Percentiles rank a stretch among this genome's conserved stretches.
phyloP scores from a whole-genome alignment of 2,797 vertebrate genomes.

The Crocidura indochinensis region DNA sequence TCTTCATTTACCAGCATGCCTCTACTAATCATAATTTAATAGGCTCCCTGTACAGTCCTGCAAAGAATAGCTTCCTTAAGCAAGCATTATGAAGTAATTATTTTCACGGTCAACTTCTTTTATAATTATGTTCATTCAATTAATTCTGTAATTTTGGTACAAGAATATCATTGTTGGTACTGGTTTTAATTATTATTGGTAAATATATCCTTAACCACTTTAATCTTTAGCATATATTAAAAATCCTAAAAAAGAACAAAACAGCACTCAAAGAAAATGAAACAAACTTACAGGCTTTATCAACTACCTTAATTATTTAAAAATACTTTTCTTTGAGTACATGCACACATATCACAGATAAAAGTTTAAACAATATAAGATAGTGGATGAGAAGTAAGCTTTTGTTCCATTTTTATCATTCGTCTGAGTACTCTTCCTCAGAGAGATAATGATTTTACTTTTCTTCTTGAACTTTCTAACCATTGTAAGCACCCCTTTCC shows the following conservation, averaged over 20 bases:
- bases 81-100: not conserved
- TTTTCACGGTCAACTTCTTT: conserved; percentile 35
- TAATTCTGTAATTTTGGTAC: conserved; percentile 38
- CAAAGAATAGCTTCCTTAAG: not conserved
- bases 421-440: not conserved
- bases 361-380: not conserved
- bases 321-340: conserved; percentile 29
- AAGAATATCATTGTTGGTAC: conserved; percentile 20
- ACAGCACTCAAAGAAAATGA: not conserved
- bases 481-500: not conserved
- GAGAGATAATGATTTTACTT: conserved; percentile 16
- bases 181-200: conserved; percentile 56
- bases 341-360: not conserved
- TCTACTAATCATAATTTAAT: conserved; percentile 18
- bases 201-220: conserved; percentile 12
- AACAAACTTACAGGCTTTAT: not conserved
- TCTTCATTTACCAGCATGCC: not conserved
- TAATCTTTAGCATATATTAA: conserved; percentile 16
- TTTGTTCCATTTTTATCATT: conserved; percentile 5
- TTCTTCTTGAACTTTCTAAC: not conserved
- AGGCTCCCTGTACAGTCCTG: not conserved
- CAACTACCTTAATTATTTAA: conserved; percentile 7
- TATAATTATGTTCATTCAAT: conserved; percentile 44
- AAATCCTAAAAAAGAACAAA: conserved; percentile 21
- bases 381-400: not conserved